Evolutionary conservation across 2,888 invertebrate species (phyloP).

Genomic region (Therioaphis trifolii): DNA sequence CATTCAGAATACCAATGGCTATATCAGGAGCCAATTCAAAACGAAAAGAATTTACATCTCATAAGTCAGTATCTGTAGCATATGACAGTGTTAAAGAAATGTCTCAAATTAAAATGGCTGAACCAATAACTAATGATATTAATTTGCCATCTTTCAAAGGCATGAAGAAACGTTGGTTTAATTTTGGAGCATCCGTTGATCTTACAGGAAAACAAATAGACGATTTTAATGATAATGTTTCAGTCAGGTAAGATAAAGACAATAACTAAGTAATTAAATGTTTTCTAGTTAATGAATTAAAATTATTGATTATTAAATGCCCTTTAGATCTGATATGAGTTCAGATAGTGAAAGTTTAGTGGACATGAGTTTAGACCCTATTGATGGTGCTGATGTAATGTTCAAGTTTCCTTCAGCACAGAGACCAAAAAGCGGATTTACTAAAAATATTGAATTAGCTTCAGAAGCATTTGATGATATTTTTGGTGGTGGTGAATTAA

Average conservation of each 20-base stretch:
- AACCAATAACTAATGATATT: conserved; percentile 49
- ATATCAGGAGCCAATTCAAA: conserved; percentile 44
- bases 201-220: conserved; percentile 49
- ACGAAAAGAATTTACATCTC: conserved; percentile 47
- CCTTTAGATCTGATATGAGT: conserved; percentile 75
- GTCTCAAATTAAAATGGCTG: conserved; percentile 62
- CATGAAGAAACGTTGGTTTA: conserved; percentile 60
- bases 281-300: background rate
- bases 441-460: conserved; percentile 76
- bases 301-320: conserved; percentile 7
- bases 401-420: conserved; percentile 70
- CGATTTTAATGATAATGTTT: conserved; percentile 52
- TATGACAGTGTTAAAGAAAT: conserved; percentile 60
- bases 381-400: conserved; percentile 70
- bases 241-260: conserved; percentile 45
- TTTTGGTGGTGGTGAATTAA: conserved; percentile 69
- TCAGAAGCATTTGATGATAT: conserved; percentile 83
- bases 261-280: background rate
- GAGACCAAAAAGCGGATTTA: conserved; percentile 36
- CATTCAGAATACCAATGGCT: conserved; percentile 58
- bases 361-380: conserved; percentile 57
- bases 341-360: conserved; percentile 90
- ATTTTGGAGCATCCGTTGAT: conserved; percentile 55
- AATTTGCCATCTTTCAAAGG: conserved; percentile 56
- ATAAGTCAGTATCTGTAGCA: conserved; percentile 50